Conservation (phyloP, 1,140 invertebrate species). For the Ganaspis sp. region DNA sequence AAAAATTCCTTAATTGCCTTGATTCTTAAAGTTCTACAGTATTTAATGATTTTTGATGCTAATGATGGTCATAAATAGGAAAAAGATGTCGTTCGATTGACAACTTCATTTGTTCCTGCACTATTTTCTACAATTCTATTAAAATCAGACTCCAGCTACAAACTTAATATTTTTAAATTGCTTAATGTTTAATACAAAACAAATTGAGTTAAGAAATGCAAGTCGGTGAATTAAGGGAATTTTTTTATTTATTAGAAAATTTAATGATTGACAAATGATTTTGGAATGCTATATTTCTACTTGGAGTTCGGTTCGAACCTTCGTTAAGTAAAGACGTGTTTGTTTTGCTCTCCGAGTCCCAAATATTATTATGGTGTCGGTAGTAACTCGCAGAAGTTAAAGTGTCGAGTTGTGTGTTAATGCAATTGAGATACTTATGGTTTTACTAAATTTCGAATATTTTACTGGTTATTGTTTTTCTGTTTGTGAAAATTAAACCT, state of each 20-base stretch:
- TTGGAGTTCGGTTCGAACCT: too few species aligned
- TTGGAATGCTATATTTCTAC: too few species aligned
- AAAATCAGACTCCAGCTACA: constrained; percentile 22
- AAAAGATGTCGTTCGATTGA: neutral
- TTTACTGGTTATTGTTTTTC: too few species aligned
- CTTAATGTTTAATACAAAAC: constrained; percentile 4
- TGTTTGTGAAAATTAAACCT: too few species aligned
- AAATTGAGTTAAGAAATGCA: neutral
- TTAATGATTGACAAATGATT: constrained; percentile 8
- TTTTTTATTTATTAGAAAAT: neutral
- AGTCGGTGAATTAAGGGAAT: neutral
- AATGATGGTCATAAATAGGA: constrained; percentile 12
- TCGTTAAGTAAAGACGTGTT: too few species aligned
- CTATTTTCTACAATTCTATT: neutral
- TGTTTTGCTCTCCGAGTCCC: too few species aligned
- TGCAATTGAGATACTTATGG: too few species aligned
- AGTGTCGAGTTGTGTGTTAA: too few species aligned
- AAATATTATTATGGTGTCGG: too few species aligned
- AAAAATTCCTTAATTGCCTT: constrained; percentile 14
- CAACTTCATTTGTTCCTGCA: neutral
- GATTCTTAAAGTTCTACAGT: constrained; percentile 1
- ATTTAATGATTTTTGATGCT: neutral
- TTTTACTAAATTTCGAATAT: too few species aligned
- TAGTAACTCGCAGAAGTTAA: too few species aligned
- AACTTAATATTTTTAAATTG: neutral